Evolutionary conservation across 2,113 vertebrate genomes (phyloP), one percentile per base, ranked within the genome.

Genomic region (Myotis yumanensis): DNA sequence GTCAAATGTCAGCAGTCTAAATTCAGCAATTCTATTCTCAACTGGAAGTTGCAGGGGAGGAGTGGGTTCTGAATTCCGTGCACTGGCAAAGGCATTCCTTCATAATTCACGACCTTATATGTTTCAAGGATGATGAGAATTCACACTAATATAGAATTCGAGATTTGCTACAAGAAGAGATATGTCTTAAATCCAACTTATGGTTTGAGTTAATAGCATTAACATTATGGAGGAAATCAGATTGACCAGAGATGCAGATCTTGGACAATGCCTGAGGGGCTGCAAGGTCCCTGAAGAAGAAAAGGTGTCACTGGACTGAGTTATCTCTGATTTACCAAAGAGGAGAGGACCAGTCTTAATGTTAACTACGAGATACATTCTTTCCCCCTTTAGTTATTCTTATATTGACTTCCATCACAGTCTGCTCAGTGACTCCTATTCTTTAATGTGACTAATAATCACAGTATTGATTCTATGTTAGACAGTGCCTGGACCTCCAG

Each of bases 401-500:
- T 46, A 71, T 4, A 43, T n/a, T 59, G 72, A 83, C 94, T 92
- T 90, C 86, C 88, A 32, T 73, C 43, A 40, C 15, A 75, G 82
- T 46, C 43, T 79, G 68, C 81, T 93, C 87, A 86, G 64, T 75
- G 85, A 89, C 73, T 82, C 92, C 69, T 71, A 83, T 76, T 96
- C 84, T 86, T 86, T 89, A 93, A 92, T 54, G 71, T 93, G 91
- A 97, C 91, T 95, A 64, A 95, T 95, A 89, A 96, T 91, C 82
- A 96, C 35, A 90, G 75, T 62, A 64, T 91, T 94, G 89, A n/a
- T 68, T 95, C 71, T 82, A 8, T 86, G 83, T 95, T 77, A 52
- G 40, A 46, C 95, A 79, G 54, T 14, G 52, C 16, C 76, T 96
- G 87, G 89, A 77, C 96, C 69, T 68, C 86, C 57, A 96, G 91